phyloP scores from a whole-genome alignment of 2,888 invertebrate genomes.

The Troides aeacus region DNA sequence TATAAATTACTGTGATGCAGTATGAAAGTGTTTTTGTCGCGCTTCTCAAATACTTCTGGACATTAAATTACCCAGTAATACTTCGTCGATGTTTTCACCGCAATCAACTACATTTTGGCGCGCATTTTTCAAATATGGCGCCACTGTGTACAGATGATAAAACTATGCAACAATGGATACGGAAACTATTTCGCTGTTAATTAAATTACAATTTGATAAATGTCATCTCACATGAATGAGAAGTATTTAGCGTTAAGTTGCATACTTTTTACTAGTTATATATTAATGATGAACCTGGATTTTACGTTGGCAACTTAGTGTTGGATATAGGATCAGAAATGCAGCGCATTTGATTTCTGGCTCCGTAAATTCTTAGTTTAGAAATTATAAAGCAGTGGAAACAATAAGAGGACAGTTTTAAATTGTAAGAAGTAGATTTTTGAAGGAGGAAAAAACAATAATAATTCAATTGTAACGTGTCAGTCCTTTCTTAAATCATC shows the following conservation, averaged over 20 bases:
- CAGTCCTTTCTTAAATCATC: too few relatives aligned
- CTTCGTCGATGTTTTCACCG: conserved; percentile 6
- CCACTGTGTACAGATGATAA: conserved; percentile 10
- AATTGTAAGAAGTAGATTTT: too few relatives aligned
- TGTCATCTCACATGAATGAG: background rate
- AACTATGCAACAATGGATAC: conserved; percentile 12
- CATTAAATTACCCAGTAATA: conserved; percentile 25
- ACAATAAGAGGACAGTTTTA: too few relatives aligned
- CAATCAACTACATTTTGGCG: background rate
- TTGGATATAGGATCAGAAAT: too few relatives aligned
- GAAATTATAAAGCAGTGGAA: too few relatives aligned
- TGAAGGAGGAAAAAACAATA: too few relatives aligned
- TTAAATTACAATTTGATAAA: conserved; percentile 10
- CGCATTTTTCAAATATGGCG: conserved; percentile 12
- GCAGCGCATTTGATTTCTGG: too few relatives aligned
- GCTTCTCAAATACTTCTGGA: conserved; percentile 19
- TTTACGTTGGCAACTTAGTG: background rate
- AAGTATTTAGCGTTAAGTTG: background rate
- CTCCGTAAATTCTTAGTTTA: too few relatives aligned
- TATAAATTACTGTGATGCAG: conserved; percentile 21
- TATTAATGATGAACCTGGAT: background rate
- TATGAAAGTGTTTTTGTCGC: conserved; percentile 29
- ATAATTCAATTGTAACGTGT: too few relatives aligned
- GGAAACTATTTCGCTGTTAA: conserved; percentile 20
- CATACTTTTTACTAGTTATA: background rate